Base-by-base conservation (phyloP, 2,797 vertebrate genomes). In the Leontocebus nigricollis region DNA sequence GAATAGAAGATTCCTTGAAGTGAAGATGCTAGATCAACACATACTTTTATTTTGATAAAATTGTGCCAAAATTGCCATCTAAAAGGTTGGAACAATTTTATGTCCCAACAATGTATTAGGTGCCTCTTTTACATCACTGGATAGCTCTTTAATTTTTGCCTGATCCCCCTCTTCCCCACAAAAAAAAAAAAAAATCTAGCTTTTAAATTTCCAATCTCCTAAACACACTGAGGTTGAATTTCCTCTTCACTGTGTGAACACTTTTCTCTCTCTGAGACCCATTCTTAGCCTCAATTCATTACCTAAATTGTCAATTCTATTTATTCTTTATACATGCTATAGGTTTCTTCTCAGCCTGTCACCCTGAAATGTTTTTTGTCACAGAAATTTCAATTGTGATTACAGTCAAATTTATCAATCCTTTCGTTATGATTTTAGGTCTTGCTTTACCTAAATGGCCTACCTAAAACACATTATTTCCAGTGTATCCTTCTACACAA, bases 201-300 rank as follows among this genome's bases (percentile, higher is more conserved):
- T 96, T 70, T 96, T 70, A 26, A 39, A 86, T 90, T 64, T 75
- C 81, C 50, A 75, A 46, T 67, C 55, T 57, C 57, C n/a, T 64
- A 67, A 52, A 36, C 41, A 79, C 50, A 72, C 27, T 27, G 7
- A 95, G 20, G 22, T 0, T 67, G 79, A 36, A 88, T 12, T 46
- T 46, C 46, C 39, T 61, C 13, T 13, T 41, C 50, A 41, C 6
- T 41, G 11, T 46, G 61, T 17, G 44, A 83, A 59, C 24, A 19
- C 26, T 61, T 72, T 26, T 50, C 20, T 44, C 59, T 91, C 75
- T 72, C n/a, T 44, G 14, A 88, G n/a, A 84, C 52, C 41, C 67
- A 59, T 2, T 50, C 79, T 67, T 9, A 33, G 4, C 30, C n/a
- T 52, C 36, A 15, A 55, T 39, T 55, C 27, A 76, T 50, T 64